Conservation (phyloP, 2,113 vertebrate species). For the Corydoras sp. region DNA sequence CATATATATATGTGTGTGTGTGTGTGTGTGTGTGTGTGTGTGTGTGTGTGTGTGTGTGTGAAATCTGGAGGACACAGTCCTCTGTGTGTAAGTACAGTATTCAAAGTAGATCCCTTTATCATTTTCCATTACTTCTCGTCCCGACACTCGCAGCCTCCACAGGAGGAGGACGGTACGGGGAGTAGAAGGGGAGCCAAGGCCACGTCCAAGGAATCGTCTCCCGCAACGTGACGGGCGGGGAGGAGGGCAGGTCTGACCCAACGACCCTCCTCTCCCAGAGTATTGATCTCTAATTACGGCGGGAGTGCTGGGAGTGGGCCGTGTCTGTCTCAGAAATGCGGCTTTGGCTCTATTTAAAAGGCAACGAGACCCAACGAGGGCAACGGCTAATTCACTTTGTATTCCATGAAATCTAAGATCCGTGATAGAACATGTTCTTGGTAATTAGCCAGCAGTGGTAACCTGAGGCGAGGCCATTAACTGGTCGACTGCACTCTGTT, state of each 20-base stretch:
- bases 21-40: no score
- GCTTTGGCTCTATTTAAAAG: neutral
- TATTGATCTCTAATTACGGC: slow-evolving; percentile 16
- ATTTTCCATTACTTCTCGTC: slow-evolving; percentile 51
- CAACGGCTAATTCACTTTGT: no score
- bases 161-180: no score
- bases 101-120: no score
- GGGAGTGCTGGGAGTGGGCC: neutral
- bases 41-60: no score
- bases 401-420: neutral
- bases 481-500: slow-evolving; percentile 40
- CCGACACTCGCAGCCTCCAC: no score
- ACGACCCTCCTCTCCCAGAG: neutral
- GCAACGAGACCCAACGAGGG: neutral
- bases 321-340: neutral
- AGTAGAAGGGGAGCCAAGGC: no score
- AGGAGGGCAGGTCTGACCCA: neutral
- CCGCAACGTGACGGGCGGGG: neutral
- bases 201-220: neutral
- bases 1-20: no score
- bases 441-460: slow-evolving; percentile 45
- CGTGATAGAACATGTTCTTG: slow-evolving; percentile 39
- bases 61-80: no score
- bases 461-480: slow-evolving; percentile 36
- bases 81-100: no score